Evolutionary conservation across 2,888 invertebrate genomes (phyloP).

Genomic region (Pristionchus fissidentatus): DNA sequence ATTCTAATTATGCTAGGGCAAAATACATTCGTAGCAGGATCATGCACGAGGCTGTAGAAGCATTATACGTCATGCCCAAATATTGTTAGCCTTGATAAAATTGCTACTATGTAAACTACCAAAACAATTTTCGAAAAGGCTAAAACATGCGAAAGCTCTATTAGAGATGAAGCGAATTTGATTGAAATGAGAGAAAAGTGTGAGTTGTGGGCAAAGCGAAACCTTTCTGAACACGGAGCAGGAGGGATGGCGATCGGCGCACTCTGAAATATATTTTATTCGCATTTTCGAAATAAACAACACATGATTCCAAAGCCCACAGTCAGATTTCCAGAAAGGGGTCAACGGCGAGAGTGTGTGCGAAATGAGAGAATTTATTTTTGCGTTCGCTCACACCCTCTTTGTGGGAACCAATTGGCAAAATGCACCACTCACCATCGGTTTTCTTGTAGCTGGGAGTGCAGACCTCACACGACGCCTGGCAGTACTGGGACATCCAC

Average conservation of each 20-base stretch:
- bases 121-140: not conserved
- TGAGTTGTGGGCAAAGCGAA: too few species aligned
- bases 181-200: too few species aligned
- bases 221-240: constrained; percentile 62
- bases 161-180: too few species aligned
- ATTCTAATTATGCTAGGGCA: not conserved
- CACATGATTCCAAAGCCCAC: not conserved
- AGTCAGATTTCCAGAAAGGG: not conserved
- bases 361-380: constrained; percentile 24
- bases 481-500: constrained; percentile 73
- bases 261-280: constrained; percentile 60
- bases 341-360: not conserved
- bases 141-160: not conserved
- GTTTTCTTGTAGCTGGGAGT: constrained; percentile 67
- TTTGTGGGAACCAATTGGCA: not conserved
- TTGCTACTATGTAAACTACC: not conserved
- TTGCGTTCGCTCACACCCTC: too few species aligned
- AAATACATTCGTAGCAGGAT: not conserved
- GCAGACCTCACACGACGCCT: constrained; percentile 68
- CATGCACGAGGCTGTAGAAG: not conserved
- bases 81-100: not conserved
- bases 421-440: constrained; percentile 55
- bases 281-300: not conserved
- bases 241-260: constrained; percentile 70
- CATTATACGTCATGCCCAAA: not conserved